Evolutionary conservation across 2,113 vertebrate species (phyloP).

Genomic region (Chitala chitala): DNA sequence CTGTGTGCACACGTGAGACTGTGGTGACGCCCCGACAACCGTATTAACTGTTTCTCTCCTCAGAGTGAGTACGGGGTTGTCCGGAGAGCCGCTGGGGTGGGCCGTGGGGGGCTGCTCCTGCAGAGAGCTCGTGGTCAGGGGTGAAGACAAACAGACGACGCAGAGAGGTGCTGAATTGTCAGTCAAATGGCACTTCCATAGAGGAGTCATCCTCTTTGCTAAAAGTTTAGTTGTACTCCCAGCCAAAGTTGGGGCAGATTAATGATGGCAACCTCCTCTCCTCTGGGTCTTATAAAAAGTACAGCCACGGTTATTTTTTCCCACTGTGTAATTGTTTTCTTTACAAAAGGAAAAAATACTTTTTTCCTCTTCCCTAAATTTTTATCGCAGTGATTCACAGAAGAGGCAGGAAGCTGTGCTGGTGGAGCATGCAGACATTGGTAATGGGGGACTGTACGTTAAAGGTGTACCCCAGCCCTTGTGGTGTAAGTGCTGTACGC

Average conservation of each 20-base stretch:
- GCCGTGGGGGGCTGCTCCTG: no score
- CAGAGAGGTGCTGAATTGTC: background rate
- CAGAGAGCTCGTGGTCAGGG: no score
- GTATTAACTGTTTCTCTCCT: no score
- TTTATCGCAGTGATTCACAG: no score
- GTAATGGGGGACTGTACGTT: no score
- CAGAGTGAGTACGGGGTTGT: no score
- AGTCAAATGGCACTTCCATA: background rate
- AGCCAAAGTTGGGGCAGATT: background rate
- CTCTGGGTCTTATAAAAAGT: conserved; percentile 6
- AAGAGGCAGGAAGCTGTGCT: no score
- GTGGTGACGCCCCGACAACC: no score
- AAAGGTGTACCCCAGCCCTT: background rate
- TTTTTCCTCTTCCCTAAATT: background rate
- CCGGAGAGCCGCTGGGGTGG: no score
- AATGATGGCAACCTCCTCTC: background rate
- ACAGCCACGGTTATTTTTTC: background rate
- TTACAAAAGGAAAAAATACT: background rate
- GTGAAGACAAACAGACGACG: background rate
- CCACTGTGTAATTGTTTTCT: background rate
- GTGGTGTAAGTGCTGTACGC: no score
- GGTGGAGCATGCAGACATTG: background rate
- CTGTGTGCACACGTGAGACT: no score
- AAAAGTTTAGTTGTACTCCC: background rate
- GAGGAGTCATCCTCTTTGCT: background rate